phyloP scores from a whole-genome alignment of 2,113 vertebrate genomes.

The Pteruthius melanotis region DNA sequence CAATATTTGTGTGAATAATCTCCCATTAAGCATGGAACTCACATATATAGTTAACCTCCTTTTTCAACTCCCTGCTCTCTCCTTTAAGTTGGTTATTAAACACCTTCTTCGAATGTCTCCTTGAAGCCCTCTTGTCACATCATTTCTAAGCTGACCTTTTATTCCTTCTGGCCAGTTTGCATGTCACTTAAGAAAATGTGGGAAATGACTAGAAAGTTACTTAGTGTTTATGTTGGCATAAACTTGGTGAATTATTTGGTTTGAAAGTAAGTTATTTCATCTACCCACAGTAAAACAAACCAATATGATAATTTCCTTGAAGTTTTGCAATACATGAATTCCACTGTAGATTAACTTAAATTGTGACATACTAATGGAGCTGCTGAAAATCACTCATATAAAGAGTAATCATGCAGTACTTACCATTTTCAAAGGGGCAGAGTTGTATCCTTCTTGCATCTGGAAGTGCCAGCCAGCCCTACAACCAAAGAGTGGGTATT shows the following conservation, averaged over 20 bases:
- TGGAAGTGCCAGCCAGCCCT: conserved; percentile 83
- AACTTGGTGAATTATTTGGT: neutral
- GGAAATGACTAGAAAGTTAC: neutral
- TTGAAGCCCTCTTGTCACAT: neutral
- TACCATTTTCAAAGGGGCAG: conserved; percentile 85
- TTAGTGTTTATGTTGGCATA: neutral
- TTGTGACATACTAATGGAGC: neutral
- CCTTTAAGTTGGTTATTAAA: neutral
- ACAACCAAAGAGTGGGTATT: neutral
- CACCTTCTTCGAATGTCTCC: neutral
- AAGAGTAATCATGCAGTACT: conserved; percentile 53
- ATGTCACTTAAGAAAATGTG: neutral
- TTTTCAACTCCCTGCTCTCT: neutral
- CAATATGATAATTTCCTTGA: neutral
- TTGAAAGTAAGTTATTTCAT: neutral
- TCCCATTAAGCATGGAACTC: neutral
- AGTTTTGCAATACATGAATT: neutral
- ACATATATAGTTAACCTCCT: neutral
- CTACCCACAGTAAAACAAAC: neutral
- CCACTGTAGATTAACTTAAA: neutral
- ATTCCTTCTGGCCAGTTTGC: neutral
- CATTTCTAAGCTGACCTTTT: neutral
- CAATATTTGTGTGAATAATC: neutral
- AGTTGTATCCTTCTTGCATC: conserved; percentile 82
- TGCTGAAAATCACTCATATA: neutral